phyloP scores from a whole-genome alignment of 2,113 vertebrate genomes.

The Gallinago undulata region DNA sequence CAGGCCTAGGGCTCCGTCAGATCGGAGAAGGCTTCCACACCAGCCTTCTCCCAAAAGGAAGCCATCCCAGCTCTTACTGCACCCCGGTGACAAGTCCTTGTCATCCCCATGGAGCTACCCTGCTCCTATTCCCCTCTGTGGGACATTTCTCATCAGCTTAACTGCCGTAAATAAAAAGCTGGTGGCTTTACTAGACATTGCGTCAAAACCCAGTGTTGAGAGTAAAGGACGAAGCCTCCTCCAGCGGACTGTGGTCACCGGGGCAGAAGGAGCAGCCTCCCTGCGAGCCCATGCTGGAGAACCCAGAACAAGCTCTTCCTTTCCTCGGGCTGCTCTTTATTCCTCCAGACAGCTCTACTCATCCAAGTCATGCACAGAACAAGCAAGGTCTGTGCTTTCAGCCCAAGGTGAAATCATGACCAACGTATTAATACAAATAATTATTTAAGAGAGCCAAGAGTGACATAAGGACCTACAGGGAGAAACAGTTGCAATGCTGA shows the following conservation, averaged over 20 bases:
- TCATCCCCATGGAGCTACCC: background rate
- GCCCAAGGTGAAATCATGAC: constrained; percentile 6
- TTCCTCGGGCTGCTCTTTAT: background rate
- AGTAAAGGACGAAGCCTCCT: background rate
- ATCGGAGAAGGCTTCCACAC: background rate
- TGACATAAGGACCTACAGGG: background rate
- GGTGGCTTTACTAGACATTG: background rate
- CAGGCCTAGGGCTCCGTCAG: background rate
- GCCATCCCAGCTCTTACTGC: background rate
- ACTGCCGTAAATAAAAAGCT: background rate
- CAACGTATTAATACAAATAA: background rate
- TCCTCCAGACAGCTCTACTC: background rate
- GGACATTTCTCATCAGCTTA: background rate
- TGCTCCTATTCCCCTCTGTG: background rate
- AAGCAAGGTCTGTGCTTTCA: background rate
- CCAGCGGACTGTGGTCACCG: background rate
- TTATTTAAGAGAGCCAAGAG: background rate
- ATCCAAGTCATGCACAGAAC: constrained; percentile 10
- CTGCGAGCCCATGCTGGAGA: accelerated
- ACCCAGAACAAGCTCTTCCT: background rate
- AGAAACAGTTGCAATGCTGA: background rate
- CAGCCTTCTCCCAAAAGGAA: background rate
- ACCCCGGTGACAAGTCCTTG: too few species aligned
- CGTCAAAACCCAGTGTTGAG: background rate
- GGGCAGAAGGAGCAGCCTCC: background rate